phyloP scores from a whole-genome alignment of 2,797 vertebrate species.

The Neoniphon sammara region DNA sequence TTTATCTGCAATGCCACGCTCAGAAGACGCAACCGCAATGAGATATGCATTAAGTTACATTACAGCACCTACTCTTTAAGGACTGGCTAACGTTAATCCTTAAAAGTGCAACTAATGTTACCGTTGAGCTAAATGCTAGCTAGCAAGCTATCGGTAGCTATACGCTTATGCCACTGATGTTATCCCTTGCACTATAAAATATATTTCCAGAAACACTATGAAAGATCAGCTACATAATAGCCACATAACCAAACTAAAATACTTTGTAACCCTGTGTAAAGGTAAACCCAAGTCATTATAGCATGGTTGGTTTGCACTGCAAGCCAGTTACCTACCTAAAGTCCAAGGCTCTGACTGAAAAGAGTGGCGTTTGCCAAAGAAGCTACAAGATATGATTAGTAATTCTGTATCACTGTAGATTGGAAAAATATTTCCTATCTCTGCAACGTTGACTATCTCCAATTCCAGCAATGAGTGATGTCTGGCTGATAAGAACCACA shows the following conservation, averaged over 20 bases:
- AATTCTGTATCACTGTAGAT: conserved; percentile 63
- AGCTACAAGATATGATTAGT: conserved; percentile 62
- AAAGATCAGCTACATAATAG: conserved; percentile 20
- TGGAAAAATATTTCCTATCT: conserved; percentile 61
- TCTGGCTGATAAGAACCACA: conserved; percentile 73
- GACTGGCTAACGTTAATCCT: conserved; percentile 55
- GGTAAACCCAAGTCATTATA: conserved; percentile 54
- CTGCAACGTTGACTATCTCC: conserved; percentile 76
- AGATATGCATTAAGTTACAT: conserved; percentile 32
- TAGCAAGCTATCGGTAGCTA: conserved; percentile 57
- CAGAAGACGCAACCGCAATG: neutral
- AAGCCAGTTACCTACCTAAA: conserved; percentile 85
- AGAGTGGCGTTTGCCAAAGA: conserved; percentile 77
- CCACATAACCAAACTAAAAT: conserved; percentile 35
- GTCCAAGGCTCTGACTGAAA: conserved; percentile 84
- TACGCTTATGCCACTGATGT: conserved; percentile 55
- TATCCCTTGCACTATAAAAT: conserved; percentile 52
- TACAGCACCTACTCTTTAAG: conserved; percentile 45
- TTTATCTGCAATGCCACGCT: conserved; percentile 30
- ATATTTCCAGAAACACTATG: conserved; percentile 16
- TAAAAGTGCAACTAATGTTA: conserved; percentile 31
- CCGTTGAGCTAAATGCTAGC: conserved; percentile 40
- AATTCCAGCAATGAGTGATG: conserved; percentile 76
- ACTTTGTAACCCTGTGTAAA: conserved; percentile 48
- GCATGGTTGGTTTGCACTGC: conserved; percentile 64